A percentile compares a stretch with the other conserved stretches of the same genome.
phyloP scores from a whole-genome alignment of 1,140 invertebrate genomes.

The Acromyrmex charruanus region DNA sequence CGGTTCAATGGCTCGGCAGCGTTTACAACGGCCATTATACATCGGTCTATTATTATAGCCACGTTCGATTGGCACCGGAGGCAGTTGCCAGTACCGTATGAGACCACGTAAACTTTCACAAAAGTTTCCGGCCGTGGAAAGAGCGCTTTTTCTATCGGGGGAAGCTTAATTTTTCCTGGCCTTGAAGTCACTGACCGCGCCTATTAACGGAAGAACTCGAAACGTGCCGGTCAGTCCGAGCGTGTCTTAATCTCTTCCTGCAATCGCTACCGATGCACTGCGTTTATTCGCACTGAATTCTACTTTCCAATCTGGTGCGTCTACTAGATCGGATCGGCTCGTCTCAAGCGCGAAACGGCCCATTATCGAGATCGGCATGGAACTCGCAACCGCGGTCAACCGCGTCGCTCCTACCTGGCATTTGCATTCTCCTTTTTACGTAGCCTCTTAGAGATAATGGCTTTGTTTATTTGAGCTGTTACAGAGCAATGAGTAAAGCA shows the following conservation, averaged over 20 bases:
- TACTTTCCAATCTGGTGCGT: constrained; percentile 78
- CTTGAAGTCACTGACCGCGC: constrained; percentile 74
- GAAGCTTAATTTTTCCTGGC: constrained; percentile 64
- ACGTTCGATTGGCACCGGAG: constrained; percentile 23
- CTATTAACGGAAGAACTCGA: constrained; percentile 67
- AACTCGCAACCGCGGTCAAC: constrained; percentile 49
- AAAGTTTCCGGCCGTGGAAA: constrained; percentile 57
- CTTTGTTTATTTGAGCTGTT: constrained; percentile 3
- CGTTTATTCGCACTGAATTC: constrained; percentile 76
- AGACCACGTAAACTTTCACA: constrained; percentile 56
- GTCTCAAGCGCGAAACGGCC: constrained; percentile 55
- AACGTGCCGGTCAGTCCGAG: constrained; percentile 45
- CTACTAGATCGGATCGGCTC: constrained; percentile 43
- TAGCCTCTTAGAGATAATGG: constrained; percentile 7
- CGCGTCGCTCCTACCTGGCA: constrained; percentile 34
- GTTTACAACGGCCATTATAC: constrained; percentile 28
- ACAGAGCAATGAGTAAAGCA: background rate
- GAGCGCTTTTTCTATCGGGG: constrained; percentile 47
- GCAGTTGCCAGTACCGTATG: background rate
- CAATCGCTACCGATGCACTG: constrained; percentile 66
- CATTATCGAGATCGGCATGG: constrained; percentile 51
- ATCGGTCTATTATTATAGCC: constrained; percentile 10
- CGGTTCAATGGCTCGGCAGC: background rate
- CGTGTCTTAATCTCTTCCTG: constrained; percentile 73
- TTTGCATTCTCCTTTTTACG: constrained; percentile 32